phyloP scores from a whole-genome alignment of 2,888 invertebrate genomes.

The Watsonalla binaria region DNA sequence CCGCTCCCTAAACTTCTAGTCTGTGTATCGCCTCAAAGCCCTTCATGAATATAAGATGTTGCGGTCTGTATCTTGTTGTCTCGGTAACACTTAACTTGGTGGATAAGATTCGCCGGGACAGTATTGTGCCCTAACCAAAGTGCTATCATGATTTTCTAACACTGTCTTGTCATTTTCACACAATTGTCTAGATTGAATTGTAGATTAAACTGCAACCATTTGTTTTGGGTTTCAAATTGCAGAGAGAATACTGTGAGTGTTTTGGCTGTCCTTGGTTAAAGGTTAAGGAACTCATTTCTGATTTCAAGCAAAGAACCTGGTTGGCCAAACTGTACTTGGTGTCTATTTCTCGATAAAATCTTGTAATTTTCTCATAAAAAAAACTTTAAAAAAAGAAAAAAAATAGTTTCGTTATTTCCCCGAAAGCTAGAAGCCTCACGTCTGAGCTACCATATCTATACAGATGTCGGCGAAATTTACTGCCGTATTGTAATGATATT shows the following conservation, averaged over 20 bases:
- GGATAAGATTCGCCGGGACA: conserved; percentile 46
- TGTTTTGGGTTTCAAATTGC: background rate
- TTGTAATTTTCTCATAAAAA: too few relatives aligned
- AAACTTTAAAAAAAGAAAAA: too few relatives aligned
- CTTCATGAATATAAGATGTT: conserved; percentile 66
- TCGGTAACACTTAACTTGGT: conserved; percentile 46
- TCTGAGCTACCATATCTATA: too few relatives aligned
- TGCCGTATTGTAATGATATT: too few relatives aligned
- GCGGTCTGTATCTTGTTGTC: conserved; percentile 45
- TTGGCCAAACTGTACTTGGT: too few relatives aligned
- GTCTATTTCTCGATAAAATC: too few relatives aligned
- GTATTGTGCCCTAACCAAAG: conserved; percentile 36
- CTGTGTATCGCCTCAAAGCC: conserved; percentile 29
- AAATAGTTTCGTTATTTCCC: too few relatives aligned
- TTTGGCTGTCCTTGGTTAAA: too few relatives aligned
- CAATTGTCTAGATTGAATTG: conserved; percentile 10
- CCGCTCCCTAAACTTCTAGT: conserved; percentile 5
- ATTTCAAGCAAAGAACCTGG: too few relatives aligned
- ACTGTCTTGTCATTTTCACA: conserved; percentile 17
- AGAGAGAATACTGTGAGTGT: background rate
- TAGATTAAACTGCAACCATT: conserved; percentile 4
- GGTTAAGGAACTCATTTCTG: too few relatives aligned
- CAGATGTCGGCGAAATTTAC: too few relatives aligned
- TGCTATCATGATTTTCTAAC: conserved; percentile 40
- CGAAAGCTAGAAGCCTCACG: too few relatives aligned